Base-by-base conservation (phyloP, 2,888 invertebrate genomes). In the Thymelicus acteon region DNA sequence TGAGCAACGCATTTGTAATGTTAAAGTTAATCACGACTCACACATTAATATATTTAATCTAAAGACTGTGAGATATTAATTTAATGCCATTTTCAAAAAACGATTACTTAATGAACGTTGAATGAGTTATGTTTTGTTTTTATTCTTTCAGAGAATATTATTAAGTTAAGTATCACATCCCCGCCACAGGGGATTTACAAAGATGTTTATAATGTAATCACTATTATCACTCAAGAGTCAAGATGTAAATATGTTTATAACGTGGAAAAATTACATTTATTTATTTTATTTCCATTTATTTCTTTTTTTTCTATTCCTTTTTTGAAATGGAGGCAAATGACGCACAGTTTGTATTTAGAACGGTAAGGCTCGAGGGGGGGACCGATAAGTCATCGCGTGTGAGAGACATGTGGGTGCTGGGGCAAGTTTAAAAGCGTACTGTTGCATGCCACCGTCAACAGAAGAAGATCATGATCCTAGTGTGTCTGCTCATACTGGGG, bases 391-490 rank as follows among this genome's bases (percentile, higher is more conserved):
- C 13, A 62, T 69, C 54, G 68, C 39, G 60, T 70, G 65, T 60
- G 82, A 78, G 76, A 77, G 77, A 73, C 77, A 74, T 68, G 72
- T 75, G 72, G 78, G 75, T 75, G 76, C 77, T 77, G 75, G 83
- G 81, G 77, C 85, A 75, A 81, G 87, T 89, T 78, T 89, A 88
- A 90, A 31, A 91, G 89, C 85, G 89, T 88, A 91, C 85, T 92
- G 91, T 93, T 93, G 85, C 93, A 93, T 93, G 92, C 75, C 78
- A 77, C 78, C 79, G 75, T 73, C 77, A 76, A 95, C 96, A 97
- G 97, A 97, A 97, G 97, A 96, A 97, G 96, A 97, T 97, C 94
- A 96, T 97, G 96, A 97, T 98, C 95, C 95, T 97, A 94, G 96
- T 97, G 95, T 97, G 97, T 95, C 96, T 97, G 94, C 95, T 97